Evolutionary conservation across 1,140 invertebrate genomes (phyloP).

Genomic region (Diorhabda sublineata): DNA sequence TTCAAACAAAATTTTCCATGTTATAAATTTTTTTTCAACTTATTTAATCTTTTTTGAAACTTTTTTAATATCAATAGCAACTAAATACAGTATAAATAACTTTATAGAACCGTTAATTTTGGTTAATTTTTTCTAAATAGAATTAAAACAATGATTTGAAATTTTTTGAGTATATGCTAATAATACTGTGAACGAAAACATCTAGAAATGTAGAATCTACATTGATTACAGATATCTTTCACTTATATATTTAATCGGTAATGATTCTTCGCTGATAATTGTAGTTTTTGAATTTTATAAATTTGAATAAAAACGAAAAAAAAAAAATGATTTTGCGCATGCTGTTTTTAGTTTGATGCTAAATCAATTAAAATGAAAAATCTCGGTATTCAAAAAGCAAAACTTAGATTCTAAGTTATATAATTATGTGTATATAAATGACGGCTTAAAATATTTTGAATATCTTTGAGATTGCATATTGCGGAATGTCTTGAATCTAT

Average conservation of each 20-base stretch:
- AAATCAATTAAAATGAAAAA: conserved; percentile 16
- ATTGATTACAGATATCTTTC: not conserved
- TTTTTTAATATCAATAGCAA: too few relatives aligned
- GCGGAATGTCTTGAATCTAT: conserved; percentile 19
- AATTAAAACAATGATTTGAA: too few relatives aligned
- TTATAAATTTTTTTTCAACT: too few relatives aligned
- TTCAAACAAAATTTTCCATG: too few relatives aligned
- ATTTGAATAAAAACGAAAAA: conserved; percentile 7
- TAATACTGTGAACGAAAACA: too few relatives aligned
- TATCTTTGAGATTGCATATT: conserved; percentile 24
- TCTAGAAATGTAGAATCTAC: too few relatives aligned
- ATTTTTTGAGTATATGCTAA: too few relatives aligned
- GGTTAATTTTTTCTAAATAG: too few relatives aligned
- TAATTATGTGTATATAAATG: conserved; percentile 28
- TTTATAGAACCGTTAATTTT: too few relatives aligned
- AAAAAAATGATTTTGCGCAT: conserved; percentile 3
- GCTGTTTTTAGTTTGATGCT: conserved; percentile 21
- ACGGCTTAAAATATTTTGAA: conserved; percentile 28
- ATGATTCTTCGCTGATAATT: not conserved
- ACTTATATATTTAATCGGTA: not conserved
- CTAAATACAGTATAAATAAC: too few relatives aligned
- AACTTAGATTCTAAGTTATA: conserved; percentile 29
- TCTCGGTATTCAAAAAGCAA: conserved; percentile 21
- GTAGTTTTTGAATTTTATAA: conserved; percentile 3
- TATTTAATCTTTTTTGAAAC: too few relatives aligned